A percentile compares a stretch with the other conserved stretches of the same genome.
phyloP scores from a whole-genome alignment of 2,113 vertebrate species.

The Fulica atra region DNA sequence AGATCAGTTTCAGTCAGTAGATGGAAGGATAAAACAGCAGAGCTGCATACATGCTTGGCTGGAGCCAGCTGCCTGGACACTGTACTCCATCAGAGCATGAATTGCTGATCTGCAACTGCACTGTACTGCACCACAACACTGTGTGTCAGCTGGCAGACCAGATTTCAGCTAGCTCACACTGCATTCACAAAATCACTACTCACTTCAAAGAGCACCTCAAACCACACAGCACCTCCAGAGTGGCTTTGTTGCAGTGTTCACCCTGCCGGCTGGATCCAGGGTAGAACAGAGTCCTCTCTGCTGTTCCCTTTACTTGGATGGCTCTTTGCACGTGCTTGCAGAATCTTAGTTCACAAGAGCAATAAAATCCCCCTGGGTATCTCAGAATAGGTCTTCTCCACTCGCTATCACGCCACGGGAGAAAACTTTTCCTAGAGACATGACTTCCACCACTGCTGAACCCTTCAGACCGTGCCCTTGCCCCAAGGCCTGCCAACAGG shows the following conservation, averaged over 20 bases:
- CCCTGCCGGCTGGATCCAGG: accelerated
- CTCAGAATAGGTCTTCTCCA: neutral
- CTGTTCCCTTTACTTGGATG: accelerated
- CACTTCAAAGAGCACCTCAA: too few species aligned
- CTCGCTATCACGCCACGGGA: neutral
- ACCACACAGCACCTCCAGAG: neutral
- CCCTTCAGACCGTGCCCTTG: neutral
- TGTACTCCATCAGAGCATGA: accelerated
- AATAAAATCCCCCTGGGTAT: accelerated
- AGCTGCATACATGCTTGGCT: accelerated
- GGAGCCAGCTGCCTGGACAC: neutral
- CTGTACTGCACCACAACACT: accelerated
- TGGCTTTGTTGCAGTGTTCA: accelerated
- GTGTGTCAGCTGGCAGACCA: accelerated
- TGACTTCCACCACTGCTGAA: neutral
- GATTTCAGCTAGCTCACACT: neutral
- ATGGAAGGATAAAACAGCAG: neutral
- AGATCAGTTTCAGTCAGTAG: accelerated
- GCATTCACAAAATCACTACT: neutral
- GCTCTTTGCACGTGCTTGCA: accelerated
- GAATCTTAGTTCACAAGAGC: neutral
- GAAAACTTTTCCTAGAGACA: neutral
- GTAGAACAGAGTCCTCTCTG: neutral
- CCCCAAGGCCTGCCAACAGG: neutral
- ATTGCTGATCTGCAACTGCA: accelerated